Conservation (phyloP, 2,797 vertebrate genomes). For the Sparidentex hasta region DNA sequence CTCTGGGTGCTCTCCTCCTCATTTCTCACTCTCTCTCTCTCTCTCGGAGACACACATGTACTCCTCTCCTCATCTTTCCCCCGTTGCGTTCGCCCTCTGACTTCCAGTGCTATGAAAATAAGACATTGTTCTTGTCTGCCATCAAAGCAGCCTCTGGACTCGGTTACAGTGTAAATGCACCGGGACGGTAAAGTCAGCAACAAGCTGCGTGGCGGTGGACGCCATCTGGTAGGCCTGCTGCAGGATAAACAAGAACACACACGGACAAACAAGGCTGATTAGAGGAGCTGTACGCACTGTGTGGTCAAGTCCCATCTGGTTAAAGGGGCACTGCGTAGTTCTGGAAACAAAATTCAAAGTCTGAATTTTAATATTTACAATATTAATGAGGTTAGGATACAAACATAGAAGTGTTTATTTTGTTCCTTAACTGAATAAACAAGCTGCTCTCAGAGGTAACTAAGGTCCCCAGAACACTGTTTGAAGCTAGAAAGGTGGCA, state of each 20-base stretch:
- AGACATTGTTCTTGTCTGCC: not conserved
- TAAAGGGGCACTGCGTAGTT: too few relatives aligned
- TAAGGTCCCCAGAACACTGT: too few relatives aligned
- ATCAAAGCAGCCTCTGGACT: constrained; percentile 9
- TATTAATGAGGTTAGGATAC: too few relatives aligned
- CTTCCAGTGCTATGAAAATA: constrained; percentile 1
- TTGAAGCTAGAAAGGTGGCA: too few relatives aligned
- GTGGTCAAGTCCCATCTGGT: constrained; percentile 47
- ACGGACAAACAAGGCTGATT: constrained; percentile 60
- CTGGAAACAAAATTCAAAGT: too few relatives aligned
- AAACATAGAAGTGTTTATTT: too few relatives aligned
- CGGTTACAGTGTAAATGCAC: constrained; percentile 11
- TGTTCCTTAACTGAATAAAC: too few relatives aligned
- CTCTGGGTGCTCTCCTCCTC: constrained; percentile 66
- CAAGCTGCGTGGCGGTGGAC: constrained; percentile 25
- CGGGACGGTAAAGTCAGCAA: constrained; percentile 2
- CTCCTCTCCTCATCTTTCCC: constrained; percentile 14
- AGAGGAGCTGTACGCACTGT: constrained; percentile 46
- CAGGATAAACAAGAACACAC: constrained; percentile 70
- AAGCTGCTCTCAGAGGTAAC: too few relatives aligned
- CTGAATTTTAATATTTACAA: too few relatives aligned
- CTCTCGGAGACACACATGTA: constrained; percentile 25
- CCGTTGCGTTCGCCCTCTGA: not conserved
- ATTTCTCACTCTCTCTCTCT: constrained; percentile 69
- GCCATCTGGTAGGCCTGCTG: constrained; percentile 44